Evolutionary conservation across 2,888 invertebrate genomes (phyloP).

Genomic region (Rotaria macrura): DNA sequence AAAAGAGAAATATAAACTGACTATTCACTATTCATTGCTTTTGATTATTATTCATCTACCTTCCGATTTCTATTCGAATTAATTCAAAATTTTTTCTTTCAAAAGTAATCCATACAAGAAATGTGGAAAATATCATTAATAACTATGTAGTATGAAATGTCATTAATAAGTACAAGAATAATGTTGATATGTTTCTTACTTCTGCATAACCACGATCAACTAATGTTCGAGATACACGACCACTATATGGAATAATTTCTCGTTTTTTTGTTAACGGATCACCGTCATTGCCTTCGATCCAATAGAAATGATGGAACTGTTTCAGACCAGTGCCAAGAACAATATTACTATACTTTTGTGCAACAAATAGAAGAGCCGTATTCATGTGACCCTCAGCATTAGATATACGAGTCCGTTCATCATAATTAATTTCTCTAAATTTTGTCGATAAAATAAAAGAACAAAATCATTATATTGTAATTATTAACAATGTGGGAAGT

Average conservation of each 20-base stretch:
- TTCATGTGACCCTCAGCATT: conserved; percentile 41
- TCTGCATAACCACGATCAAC: conserved; percentile 12
- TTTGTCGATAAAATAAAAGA: background rate
- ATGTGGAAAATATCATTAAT: conserved; percentile 39
- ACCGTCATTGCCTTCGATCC: conserved; percentile 39
- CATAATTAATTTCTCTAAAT: conserved; percentile 34
- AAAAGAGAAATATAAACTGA: too few relatives aligned
- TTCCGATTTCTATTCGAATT: conserved; percentile 45
- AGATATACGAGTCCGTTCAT: conserved; percentile 33
- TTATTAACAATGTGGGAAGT: conserved; percentile 37
- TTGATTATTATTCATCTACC: conserved; percentile 37
- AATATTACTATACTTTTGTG: conserved; percentile 45
- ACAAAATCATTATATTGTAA: conserved; percentile 35
- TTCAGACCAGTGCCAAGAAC: conserved; percentile 47
- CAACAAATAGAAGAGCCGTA: conserved; percentile 44
- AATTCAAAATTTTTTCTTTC: conserved; percentile 43
- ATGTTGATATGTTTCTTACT: background rate
- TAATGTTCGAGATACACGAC: conserved; percentile 9
- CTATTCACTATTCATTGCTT: background rate
- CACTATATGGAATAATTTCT: conserved; percentile 3
- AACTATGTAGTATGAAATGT: background rate
- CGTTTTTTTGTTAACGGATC: conserved; percentile 14
- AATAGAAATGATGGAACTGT: conserved; percentile 46
- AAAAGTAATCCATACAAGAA: conserved; percentile 48
- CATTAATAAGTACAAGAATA: background rate